These are phyloP conservation scores for Fulica atra DNA, from an alignment of 2,113 vertebrate species.

Conservation along the genomic window DNA sequence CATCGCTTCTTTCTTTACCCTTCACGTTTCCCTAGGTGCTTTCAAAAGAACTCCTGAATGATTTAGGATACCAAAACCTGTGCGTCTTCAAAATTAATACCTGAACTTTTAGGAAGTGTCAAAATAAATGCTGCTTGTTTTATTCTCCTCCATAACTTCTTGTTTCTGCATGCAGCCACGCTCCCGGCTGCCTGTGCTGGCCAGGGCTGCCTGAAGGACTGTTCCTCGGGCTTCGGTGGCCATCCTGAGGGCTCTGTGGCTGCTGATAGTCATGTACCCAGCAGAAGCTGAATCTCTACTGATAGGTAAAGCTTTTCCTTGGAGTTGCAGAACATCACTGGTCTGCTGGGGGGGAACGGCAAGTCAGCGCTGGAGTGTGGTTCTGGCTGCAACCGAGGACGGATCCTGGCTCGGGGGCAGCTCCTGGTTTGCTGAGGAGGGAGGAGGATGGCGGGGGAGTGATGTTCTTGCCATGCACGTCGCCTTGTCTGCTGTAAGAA, in stretches of 20 bases:
- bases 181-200: not conserved
- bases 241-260: not conserved
- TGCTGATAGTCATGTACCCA: not conserved
- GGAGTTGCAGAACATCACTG: not conserved
- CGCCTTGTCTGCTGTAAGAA: not conserved
- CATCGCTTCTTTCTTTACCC: not conserved
- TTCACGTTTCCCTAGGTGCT: not conserved
- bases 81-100: not conserved
- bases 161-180: accelerated
- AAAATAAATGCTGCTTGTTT: not conserved
- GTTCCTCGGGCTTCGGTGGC: not conserved
- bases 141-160: not conserved
- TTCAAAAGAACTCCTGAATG: not conserved
- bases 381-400: not conserved
- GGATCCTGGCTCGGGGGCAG: not conserved
- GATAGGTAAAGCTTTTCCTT: not conserved
- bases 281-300: not conserved
- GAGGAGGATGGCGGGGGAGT: not conserved
- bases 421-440: not conserved
- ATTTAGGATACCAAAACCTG: not conserved
- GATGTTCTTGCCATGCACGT: not conserved
- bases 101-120: not conserved
- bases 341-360: not conserved
- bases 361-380: not conserved
- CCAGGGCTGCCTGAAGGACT: accelerated